Conservation (phyloP, 2,113 vertebrate genomes). For the Zapornia atra region DNA sequence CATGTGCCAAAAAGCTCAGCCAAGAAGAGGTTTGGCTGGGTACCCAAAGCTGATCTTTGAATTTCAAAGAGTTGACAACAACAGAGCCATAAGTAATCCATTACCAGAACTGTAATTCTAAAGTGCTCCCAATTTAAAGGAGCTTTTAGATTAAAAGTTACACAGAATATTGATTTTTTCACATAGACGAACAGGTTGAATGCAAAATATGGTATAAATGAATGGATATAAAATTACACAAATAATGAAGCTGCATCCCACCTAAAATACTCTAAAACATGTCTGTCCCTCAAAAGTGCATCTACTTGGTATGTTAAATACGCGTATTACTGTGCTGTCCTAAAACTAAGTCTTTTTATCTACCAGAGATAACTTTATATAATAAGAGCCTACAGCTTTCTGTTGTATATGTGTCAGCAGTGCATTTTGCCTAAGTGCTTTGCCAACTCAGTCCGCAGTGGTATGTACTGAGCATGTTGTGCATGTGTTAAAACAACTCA, state of each 20-base stretch:
- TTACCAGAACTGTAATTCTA: slow-evolving; percentile 18
- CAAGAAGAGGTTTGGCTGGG: slow-evolving; percentile 48
- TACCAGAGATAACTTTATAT: slow-evolving; percentile 26
- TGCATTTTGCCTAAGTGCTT: slow-evolving; percentile 71
- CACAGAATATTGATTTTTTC: neutral
- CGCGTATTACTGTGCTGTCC: neutral
- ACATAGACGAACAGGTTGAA: neutral
- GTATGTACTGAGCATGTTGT: slow-evolving; percentile 71
- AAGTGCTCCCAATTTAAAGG: neutral
- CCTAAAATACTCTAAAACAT: neutral
- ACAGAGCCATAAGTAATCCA: slow-evolving; percentile 36
- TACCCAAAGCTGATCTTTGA: slow-evolving; percentile 56
- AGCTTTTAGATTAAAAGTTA: slow-evolving; percentile 35
- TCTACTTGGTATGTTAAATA: neutral
- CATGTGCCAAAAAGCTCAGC: slow-evolving; percentile 25
- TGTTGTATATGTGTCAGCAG: slow-evolving; percentile 50
- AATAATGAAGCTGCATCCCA: neutral
- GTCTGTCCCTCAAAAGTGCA: neutral
- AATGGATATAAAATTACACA: neutral
- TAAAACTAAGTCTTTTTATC: slow-evolving; percentile 38
- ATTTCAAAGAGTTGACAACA: slow-evolving; percentile 56
- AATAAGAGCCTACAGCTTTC: slow-evolving; percentile 54
- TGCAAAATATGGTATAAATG: neutral
- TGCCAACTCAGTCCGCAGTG: slow-evolving; percentile 71
- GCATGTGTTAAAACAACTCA: slow-evolving; percentile 62